phyloP scores from a whole-genome alignment of 2,113 vertebrate species.

The Grantiella picta region DNA sequence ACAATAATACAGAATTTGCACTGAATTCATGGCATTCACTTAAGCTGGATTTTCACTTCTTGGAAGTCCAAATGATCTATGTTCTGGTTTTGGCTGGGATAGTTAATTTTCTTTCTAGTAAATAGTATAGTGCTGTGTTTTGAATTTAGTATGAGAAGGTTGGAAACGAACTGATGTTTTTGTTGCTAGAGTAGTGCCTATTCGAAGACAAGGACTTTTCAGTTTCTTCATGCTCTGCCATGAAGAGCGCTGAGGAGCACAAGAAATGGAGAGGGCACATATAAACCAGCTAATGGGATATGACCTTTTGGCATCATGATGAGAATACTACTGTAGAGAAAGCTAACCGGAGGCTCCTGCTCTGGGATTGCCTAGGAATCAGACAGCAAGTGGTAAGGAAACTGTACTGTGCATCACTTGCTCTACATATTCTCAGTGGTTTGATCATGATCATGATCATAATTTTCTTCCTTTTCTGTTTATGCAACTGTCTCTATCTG shows the following conservation, averaged over 20 bases:
- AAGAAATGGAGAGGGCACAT: not conserved
- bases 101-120: not conserved
- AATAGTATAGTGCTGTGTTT: not conserved
- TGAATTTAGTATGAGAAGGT: not conserved
- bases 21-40: not conserved
- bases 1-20: not conserved
- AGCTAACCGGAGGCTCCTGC: not conserved
- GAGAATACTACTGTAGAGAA: not conserved
- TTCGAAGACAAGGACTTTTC: not conserved
- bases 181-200: not conserved
- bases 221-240: not conserved
- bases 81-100: not conserved
- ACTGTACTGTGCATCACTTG: not conserved
- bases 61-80: not conserved
- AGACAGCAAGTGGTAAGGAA: not conserved
- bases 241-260: not conserved
- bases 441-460: not conserved
- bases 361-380: not conserved
- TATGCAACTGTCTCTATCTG: not conserved
- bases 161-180: not conserved
- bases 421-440: not conserved
- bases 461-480: not conserved
- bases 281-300: not conserved
- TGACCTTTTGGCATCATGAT: not conserved
- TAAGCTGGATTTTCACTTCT: not conserved